Percentiles rank a stretch among this genome's conserved stretches.
Conservation (phyloP, 2,888 invertebrate genomes). For the Stictocephala bisonia region DNA sequence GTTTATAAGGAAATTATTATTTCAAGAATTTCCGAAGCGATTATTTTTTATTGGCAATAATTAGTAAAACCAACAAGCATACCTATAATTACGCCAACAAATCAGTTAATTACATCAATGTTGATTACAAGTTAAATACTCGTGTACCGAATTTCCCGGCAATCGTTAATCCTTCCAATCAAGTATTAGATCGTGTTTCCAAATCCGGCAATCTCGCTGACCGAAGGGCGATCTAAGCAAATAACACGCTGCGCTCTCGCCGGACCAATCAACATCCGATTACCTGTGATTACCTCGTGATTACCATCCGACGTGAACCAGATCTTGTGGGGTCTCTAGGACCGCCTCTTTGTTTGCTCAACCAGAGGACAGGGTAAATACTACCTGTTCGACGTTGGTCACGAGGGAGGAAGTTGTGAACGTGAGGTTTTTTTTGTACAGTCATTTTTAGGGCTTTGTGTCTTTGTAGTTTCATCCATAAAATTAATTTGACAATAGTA, state of each 20-base stretch:
- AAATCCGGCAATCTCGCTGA: not conserved
- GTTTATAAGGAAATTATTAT: no score
- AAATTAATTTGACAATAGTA: no score
- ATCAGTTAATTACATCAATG: no score
- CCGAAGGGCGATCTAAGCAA: not conserved
- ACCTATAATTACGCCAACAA: no score
- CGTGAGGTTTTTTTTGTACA: no score
- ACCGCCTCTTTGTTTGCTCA: constrained; percentile 37
- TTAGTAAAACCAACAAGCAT: no score
- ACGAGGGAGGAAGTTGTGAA: no score
- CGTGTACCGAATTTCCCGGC: not conserved
- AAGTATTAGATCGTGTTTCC: not conserved
- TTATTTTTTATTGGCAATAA: no score
- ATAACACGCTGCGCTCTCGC: not conserved
- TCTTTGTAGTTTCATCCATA: no score
- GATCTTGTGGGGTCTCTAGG: constrained; percentile 30
- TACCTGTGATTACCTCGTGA: constrained; percentile 26
- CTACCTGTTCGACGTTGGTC: not conserved
- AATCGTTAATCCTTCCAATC: constrained; percentile 25
- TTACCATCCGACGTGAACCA: constrained; percentile 23
- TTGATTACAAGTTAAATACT: no score
- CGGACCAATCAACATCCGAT: constrained; percentile 29
- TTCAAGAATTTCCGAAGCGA: no score
- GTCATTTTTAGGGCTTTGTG: no score
- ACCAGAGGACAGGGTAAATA: not conserved